Percentiles rank a stretch among this genome's conserved stretches.
Evolutionary conservation across 92 coral and sea anemone genomes (phyloP).

Genomic region (Muricea muricata): DNA sequence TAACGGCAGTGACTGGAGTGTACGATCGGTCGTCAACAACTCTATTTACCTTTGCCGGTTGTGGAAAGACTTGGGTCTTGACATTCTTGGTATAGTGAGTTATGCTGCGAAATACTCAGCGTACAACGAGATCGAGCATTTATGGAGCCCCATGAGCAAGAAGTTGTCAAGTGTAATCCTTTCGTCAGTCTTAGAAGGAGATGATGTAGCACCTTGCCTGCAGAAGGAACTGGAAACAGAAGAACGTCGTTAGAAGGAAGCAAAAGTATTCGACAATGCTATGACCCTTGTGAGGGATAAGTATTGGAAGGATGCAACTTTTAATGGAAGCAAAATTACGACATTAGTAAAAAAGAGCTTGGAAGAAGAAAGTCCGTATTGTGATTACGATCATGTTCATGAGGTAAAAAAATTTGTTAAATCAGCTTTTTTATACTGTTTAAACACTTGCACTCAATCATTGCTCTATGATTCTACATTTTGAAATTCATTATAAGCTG

Average conservation of each 20-base stretch:
- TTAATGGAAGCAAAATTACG: conserved; percentile 20
- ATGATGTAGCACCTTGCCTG: conserved; percentile 37
- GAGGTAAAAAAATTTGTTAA: no score
- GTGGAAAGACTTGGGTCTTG: conserved; percentile 47
- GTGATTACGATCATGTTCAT: background rate
- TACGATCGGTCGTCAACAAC: conserved; percentile 35
- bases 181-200: conserved; percentile 35
- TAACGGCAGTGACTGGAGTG: no score
- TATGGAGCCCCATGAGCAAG: conserved; percentile 66
- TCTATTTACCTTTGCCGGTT: conserved; percentile 42
- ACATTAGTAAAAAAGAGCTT: background rate
- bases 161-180: no score
- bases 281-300: background rate
- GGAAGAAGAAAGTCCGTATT: background rate
- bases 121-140: conserved; percentile 64
- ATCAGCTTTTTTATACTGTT: no score
- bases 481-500: no score
- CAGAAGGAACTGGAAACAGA: conserved; percentile 25
- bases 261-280: conserved; percentile 39
- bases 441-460: no score
- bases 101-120: no score
- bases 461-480: no score
- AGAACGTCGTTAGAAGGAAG: conserved; percentile 25
- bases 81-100: conserved; percentile 51
- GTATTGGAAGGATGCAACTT: conserved; percentile 24